Base-by-base conservation (phyloP, 2,888 invertebrate species). In the Eupithecia inturbata region DNA sequence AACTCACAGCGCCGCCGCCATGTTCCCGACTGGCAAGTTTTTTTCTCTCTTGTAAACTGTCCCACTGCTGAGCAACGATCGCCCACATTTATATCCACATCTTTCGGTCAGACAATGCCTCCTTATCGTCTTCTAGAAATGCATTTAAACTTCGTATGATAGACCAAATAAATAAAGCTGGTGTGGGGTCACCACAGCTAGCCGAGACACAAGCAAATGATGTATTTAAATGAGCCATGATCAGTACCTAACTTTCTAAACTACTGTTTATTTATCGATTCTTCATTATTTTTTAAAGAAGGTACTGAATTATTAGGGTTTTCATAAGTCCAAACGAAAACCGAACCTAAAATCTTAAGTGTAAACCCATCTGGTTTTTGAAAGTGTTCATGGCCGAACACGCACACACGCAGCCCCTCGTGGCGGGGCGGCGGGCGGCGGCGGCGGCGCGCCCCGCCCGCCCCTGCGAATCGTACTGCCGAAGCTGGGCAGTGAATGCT, bases 201-300 rank as follows among this genome's bases (percentile, higher is more conserved):
- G 22, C 62, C 9, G 19, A 62, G 16, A 62, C 19, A 31, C 87
- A 90, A 90, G 91, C 89, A 90, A 91, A 91, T 90, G 88, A n/a
- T 87, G 85, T 82, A 89, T 87, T 90, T 90, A 91, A 22, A 91
- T 91, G 91, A 89, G 88, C 85, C 89, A 85, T 88, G 85, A 82
- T 82, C 83, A 82, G 84, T 83, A 87, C 85, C 87, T 80, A 88
- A 89, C 86, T 90, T 86, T 80, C 80, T 84, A 79, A 88, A 87
- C 83, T 87, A 81, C 84, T 84, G 82, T 86, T 85, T 83, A 82
- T 81, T 76, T 80, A 85, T 86, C 83, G 85, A 87, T 87, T 87
- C 84, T 86, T 87, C 71, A 28, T 60, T 71, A 80, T 78, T 77
- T 79, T 69, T 64, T 68, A 22, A 57, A 22, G 22, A 22, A 53